Base-by-base conservation (phyloP, 2,888 invertebrate species). In the Elmis aenea region DNA sequence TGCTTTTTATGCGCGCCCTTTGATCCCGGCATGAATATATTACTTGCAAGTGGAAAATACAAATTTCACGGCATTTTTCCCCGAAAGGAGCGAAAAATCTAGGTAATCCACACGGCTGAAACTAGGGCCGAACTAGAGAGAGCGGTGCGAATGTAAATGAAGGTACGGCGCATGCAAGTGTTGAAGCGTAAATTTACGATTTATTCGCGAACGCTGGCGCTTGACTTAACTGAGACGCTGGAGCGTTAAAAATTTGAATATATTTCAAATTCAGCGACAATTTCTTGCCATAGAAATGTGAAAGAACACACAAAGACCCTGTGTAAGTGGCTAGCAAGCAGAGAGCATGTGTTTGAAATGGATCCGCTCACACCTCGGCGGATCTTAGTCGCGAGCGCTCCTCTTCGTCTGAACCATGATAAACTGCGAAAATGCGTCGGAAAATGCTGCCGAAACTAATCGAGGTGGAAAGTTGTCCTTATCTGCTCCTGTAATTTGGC, bases 301-400 rank as follows among this genome's bases (percentile, higher is more conserved):
- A 42, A 42, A 38, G 38, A 42, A 38, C 42, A 37, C 24, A 42
- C 45, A 71, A 69, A 68, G 66, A 66, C 65, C 62, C 27, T 12
- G 21, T 33, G 34, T 61, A 57, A 49, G 59, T 71, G 69, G 71
- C 67, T 67, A 68, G 70, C 69, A 35, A 38, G 41, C 38, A 42
- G 66, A 59, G 57, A 58, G 55, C 54, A 56, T 54, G 49, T 58
- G 55, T 58, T 58, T 63, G 65, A 64, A 65, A 68, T 65, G 42
- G 34, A 41, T 38, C 41, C 35, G 34, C 27, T 33, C 38, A 27
- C 29, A 33, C 31, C 28, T 32, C 29, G 23, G 29, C 32, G 34
- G 33, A 34, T 18, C 34, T n/a, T n/a, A n/a, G n/a, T n/a, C n/a
- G n/a, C n/a, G n/a, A n/a, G 25, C 15, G 18, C 66, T 69, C 69